These are phyloP conservation scores for Diplosoma virens DNA, from an alignment of 23 tunicate genomes.

Conservation along the genomic window DNA sequence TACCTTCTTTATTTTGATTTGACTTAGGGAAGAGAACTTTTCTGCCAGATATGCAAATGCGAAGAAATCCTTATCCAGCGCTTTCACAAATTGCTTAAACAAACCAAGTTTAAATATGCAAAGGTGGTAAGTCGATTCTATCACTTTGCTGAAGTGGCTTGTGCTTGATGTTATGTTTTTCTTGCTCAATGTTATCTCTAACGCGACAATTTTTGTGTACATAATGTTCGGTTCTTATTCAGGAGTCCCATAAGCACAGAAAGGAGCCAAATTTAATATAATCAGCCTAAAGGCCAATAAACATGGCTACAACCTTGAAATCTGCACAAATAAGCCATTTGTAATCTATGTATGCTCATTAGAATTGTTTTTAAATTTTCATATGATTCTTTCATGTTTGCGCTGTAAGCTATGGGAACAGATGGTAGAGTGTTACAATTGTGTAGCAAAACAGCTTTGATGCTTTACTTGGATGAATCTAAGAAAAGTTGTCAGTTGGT, in stretches of 20 bases:
- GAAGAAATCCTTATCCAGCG: neutral
- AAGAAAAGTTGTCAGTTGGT: neutral
- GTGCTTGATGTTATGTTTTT: no score
- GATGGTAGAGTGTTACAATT: constrained; percentile 2
- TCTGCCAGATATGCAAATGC: no score
- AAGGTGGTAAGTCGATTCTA: no score
- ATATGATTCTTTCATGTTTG: constrained; percentile 4
- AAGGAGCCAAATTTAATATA: neutral
- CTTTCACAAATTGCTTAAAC: neutral
- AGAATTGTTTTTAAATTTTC: constrained; percentile 3
- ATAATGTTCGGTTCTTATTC: neutral
- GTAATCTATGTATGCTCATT: neutral
- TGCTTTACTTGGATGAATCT: constrained; percentile 3
- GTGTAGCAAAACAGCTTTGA: constrained; percentile 7
- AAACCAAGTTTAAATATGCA: no score
- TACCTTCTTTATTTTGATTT: neutral
- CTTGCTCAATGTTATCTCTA: neutral
- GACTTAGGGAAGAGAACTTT: neutral
- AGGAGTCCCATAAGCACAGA: constrained; percentile 2
- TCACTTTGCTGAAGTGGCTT: no score
- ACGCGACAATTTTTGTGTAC: neutral
- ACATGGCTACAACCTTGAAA: constrained; percentile 8
- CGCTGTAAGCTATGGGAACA: neutral
- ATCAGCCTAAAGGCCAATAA: neutral
- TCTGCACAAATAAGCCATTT: constrained; percentile 13